Base-by-base conservation (phyloP, 1,140 invertebrate genomes). In the Drosophila novamexicana region DNA sequence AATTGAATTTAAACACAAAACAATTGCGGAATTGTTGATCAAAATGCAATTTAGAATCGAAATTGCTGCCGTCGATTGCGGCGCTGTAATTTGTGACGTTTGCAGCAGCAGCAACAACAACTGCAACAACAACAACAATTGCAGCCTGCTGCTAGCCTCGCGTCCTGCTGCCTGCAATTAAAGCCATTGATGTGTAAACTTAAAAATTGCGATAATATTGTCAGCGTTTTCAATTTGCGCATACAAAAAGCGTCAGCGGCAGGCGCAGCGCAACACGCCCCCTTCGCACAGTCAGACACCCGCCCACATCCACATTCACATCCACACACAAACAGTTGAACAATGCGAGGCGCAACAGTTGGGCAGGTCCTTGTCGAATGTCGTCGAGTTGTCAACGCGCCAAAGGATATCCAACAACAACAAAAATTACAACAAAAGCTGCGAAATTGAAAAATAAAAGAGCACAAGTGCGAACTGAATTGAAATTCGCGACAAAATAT, bases 101-200 rank as follows among this genome's bases (percentile, higher is more conserved):
- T n/a, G 37, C 37, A 42, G 39, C 39, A 7, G 37, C 54, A 54
- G 10, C 53, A 40, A 9, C 45, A 12, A 9, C 45, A 49, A 1
- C 45, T 3, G 9, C 52, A 54, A 7, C 18, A 56, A 12, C 36
- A 42, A 64, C 9, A 32, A 47, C 49, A 54, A 44, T 7, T 9
- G 42, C 42, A 22, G 34, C 10, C 68, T 10, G 29, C 53, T 50
- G 40, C 36, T 10, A 7, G 10, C 18, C 14, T 14, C n/a, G 29
- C 59, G 59, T 49, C 45, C 59, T 62, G 54, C 37, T 42, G 75
- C 66, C 75, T 67, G 73, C 80, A 83, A 91, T 91, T 76, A 84
- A 79, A 77, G 40, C 84, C 88, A 91, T 66, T 91, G 88, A 91
- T 91, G 88, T 91, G 88, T 91, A 81, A 91, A 91, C 89, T 84